Evolutionary conservation across 2,113 vertebrate species (phyloP).

Genomic region (Marmota flaviventris): DNA sequence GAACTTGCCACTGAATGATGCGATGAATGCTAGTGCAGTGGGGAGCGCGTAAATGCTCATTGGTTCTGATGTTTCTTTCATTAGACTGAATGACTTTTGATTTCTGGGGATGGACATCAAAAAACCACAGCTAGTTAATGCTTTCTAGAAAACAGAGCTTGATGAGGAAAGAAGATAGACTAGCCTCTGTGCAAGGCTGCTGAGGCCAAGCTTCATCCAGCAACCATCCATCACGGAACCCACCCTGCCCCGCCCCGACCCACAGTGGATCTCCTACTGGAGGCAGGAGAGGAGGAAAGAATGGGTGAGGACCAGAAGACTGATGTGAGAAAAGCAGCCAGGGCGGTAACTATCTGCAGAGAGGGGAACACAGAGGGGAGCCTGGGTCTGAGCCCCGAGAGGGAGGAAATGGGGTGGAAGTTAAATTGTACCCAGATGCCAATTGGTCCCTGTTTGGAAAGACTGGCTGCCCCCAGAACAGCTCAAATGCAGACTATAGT

Average conservation of each 20-base stretch:
- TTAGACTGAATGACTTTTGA: background rate
- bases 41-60: background rate
- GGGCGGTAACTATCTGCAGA: fast-evolving
- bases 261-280: background rate
- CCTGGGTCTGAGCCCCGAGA: background rate
- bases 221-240: fast-evolving
- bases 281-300: background rate
- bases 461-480: background rate
- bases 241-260: background rate
- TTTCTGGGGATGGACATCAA: background rate
- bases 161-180: fast-evolving
- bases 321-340: fast-evolving
- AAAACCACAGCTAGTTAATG: background rate
- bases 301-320: too few relatives aligned
- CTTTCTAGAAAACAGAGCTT: background rate
- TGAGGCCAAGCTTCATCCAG: background rate
- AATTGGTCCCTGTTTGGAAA: background rate
- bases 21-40: background rate
- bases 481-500: background rate
- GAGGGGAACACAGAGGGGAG: background rate
- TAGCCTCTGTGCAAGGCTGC: fast-evolving
- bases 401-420: background rate
- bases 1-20: background rate
- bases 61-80: background rate
- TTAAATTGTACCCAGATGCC: background rate